phyloP scores from a whole-genome alignment of 2,888 invertebrate genomes.

The Vannuccia rotundouncinata region DNA sequence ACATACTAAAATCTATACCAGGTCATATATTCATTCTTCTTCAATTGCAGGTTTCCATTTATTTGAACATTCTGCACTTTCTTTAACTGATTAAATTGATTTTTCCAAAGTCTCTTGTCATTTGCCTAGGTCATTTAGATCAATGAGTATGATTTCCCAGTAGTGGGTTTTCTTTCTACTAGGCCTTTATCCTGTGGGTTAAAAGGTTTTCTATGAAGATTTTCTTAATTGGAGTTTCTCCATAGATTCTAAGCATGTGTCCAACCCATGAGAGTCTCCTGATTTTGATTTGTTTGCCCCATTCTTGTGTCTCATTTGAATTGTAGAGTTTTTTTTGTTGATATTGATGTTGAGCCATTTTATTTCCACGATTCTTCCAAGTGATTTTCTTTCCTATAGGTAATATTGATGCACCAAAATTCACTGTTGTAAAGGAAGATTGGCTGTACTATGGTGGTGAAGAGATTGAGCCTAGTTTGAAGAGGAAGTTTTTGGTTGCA shows the following conservation, averaged over 20 bases:
- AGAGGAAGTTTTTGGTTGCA: neutral
- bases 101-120: neutral
- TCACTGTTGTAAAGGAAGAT: neutral
- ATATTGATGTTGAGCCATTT: neutral
- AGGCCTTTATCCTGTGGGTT: neutral
- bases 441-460: neutral
- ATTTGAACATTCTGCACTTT: neutral
- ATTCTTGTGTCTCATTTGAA: neutral
- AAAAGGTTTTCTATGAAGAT: neutral
- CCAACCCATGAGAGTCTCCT: neutral
- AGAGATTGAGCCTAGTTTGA: neutral
- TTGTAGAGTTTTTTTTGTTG: neutral
- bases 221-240: neutral
- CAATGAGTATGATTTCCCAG: neutral
- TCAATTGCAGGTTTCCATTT: neutral
- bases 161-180: neutral
- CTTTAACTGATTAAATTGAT: neutral
- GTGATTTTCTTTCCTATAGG: neutral
- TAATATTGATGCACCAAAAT: neutral
- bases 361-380: neutral
- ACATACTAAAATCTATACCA: too few species aligned
- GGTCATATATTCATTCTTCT: too few species aligned
- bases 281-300: neutral
- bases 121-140: neutral
- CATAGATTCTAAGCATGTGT: neutral